Percentiles rank a stretch among this genome's conserved stretches.
Conservation (phyloP, 2,888 invertebrate genomes). For the Entomobrya proxima region DNA sequence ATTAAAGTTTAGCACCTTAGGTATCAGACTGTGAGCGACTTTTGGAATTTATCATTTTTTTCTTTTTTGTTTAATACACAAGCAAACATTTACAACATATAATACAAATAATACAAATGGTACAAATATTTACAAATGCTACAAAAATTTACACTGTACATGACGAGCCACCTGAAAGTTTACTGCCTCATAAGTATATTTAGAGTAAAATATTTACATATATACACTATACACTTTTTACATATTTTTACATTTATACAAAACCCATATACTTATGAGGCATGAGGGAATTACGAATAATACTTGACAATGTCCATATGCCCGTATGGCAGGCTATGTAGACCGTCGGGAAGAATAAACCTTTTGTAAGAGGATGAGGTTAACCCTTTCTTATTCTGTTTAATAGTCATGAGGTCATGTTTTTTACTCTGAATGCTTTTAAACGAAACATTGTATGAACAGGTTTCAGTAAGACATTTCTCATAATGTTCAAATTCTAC, state of each 20-base stretch:
- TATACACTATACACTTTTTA: slow-evolving; percentile 9
- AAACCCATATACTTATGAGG: not conserved
- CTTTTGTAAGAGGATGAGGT: slow-evolving; percentile 3
- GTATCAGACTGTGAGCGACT: not conserved
- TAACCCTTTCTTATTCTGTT: not conserved
- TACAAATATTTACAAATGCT: too few relatives aligned
- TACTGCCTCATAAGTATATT: not conserved
- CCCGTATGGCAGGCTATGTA: slow-evolving; percentile 9
- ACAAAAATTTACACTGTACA: too few relatives aligned
- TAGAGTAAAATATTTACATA: not conserved
- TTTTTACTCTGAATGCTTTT: not conserved
- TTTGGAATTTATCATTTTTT: not conserved
- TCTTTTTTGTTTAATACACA: not conserved
- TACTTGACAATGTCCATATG: not conserved
- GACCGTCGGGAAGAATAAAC: not conserved
- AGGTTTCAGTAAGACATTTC: not conserved
- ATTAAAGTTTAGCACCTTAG: not conserved
- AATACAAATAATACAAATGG: too few relatives aligned
- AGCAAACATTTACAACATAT: not conserved
- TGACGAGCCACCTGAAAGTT: not conserved
- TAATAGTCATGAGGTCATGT: not conserved
- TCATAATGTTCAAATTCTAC: not conserved
- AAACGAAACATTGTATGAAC: not conserved
- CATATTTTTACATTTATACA: not conserved
- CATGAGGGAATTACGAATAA: not conserved